These are phyloP conservation scores for Oxyura jamaicensis DNA, from an alignment of 2,113 vertebrate species.

Conservation along the genomic window DNA sequence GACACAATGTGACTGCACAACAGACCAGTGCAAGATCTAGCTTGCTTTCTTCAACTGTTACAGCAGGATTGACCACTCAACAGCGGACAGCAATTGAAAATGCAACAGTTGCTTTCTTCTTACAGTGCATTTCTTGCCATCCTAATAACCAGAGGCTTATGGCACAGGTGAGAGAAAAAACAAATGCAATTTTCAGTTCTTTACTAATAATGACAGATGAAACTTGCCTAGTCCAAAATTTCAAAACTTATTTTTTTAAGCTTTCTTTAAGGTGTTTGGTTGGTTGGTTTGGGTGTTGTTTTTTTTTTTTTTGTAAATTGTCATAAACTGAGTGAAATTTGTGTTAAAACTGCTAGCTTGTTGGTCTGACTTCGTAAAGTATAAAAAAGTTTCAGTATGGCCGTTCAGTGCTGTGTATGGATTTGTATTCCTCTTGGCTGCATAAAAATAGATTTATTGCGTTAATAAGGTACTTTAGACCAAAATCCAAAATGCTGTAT, in stretches of 20 bases:
- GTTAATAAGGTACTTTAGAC: not conserved
- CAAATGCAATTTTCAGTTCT: not conserved
- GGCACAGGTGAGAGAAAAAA: slow-evolving; percentile 86
- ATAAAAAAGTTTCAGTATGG: not conserved
- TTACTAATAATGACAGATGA: not conserved
- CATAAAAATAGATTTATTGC: not conserved
- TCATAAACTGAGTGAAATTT: not conserved
- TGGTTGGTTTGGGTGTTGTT: not conserved
- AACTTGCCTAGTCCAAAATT: not conserved
- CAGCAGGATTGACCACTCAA: slow-evolving; percentile 90
- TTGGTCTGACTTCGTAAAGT: not conserved
- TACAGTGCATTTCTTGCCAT: slow-evolving; percentile 98
- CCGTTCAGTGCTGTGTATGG: rapidly evolving
- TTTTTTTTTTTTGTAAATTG: not conserved
- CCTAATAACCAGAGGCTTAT: slow-evolving; percentile 98
- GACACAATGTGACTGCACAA: slow-evolving; percentile 68
- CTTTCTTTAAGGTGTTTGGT: not conserved
- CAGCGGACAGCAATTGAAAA: slow-evolving; percentile 97
- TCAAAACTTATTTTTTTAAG: not conserved
- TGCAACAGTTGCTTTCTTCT: slow-evolving; percentile 95
- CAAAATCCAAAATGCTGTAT: not conserved
- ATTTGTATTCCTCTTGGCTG: not conserved
- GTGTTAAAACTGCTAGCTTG: not conserved
- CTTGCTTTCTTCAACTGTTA: slow-evolving; percentile 79
- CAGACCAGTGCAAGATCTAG: slow-evolving; percentile 79